Evolutionary conservation across 2,888 invertebrate species (phyloP).

Genomic region (Galeopsomyia nigrocyanea): DNA sequence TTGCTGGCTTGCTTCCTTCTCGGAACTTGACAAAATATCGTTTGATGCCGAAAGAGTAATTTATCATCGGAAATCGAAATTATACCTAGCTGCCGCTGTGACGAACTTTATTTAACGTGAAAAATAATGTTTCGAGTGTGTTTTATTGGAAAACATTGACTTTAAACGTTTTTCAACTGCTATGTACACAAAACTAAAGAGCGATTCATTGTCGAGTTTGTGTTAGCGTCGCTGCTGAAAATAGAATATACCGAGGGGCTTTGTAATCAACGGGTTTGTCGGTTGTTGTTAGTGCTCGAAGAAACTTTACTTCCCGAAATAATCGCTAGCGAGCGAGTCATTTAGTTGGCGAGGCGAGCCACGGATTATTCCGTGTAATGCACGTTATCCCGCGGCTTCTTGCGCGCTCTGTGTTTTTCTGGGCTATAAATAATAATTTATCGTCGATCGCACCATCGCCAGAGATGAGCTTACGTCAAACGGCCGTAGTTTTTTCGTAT

Average conservation of each 20-base stretch:
- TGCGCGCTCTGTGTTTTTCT: neutral
- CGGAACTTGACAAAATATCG: constrained; percentile 24
- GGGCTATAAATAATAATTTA: constrained; percentile 63
- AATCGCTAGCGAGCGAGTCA: constrained; percentile 39
- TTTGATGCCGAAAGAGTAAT: constrained; percentile 12
- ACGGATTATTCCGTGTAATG: constrained; percentile 46
- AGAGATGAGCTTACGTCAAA: constrained; percentile 57
- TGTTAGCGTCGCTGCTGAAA: too few relatives aligned
- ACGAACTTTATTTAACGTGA: too few relatives aligned
- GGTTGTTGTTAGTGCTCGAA: constrained; percentile 21
- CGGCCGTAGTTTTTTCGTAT: constrained; percentile 16
- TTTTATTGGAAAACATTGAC: neutral
- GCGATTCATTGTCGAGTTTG: neutral
- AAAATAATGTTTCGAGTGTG: neutral
- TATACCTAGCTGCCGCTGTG: neutral
- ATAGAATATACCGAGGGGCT: neutral
- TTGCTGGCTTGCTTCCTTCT: neutral
- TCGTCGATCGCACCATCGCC: constrained; percentile 53
- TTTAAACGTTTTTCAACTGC: neutral
- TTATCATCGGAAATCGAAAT: constrained; percentile 21
- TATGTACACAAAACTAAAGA: too few relatives aligned
- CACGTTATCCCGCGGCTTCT: constrained; percentile 1
- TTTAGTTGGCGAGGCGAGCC: constrained; percentile 25
- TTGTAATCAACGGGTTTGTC: constrained; percentile 21
- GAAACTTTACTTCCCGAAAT: constrained; percentile 50